A percentile compares a stretch with the other conserved stretches of the same genome.
phyloP scores from a whole-genome alignment of 2,797 vertebrate species.

The Salmo trutta region DNA sequence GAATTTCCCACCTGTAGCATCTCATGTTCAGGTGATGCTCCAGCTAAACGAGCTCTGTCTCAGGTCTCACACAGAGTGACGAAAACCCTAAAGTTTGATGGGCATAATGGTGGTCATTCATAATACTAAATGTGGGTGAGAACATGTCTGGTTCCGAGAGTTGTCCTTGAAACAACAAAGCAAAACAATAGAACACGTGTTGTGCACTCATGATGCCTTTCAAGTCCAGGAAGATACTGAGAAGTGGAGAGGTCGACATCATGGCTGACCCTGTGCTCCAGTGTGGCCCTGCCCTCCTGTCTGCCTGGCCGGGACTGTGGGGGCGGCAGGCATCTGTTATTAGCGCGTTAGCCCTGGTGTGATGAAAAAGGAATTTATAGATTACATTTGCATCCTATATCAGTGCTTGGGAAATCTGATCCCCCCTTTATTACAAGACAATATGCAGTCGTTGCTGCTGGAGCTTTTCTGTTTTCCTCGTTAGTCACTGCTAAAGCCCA shows the following conservation, averaged over 20 bases:
- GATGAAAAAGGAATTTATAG: conserved; percentile 59
- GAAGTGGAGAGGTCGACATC: not conserved
- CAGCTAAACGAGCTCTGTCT: not conserved
- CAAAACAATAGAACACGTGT: not conserved
- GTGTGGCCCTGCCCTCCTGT: not conserved
- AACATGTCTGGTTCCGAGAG: too few relatives aligned
- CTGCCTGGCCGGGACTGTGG: not conserved
- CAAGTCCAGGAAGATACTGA: not conserved
- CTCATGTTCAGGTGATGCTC: not conserved
- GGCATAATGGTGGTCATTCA: too few relatives aligned
- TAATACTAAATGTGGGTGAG: too few relatives aligned
- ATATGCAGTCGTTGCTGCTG: conserved; percentile 32
- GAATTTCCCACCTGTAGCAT: not conserved
- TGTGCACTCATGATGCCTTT: not conserved
- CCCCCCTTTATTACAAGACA: conserved; percentile 38
- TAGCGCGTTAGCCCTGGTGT: conserved; percentile 52
- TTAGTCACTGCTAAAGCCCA: conserved; percentile 19
- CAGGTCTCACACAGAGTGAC: not conserved
- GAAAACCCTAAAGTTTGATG: not conserved
- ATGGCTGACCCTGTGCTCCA: conserved; percentile 8
- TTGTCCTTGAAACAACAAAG: not conserved
- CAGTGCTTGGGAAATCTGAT: conserved; percentile 35
- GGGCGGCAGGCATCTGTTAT: conserved; percentile 26
- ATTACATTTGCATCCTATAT: conserved; percentile 45
- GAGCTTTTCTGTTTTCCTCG: conserved; percentile 29